Conservation (phyloP, 1,140 invertebrate genomes). For the Lordiphosa collinella region DNA sequence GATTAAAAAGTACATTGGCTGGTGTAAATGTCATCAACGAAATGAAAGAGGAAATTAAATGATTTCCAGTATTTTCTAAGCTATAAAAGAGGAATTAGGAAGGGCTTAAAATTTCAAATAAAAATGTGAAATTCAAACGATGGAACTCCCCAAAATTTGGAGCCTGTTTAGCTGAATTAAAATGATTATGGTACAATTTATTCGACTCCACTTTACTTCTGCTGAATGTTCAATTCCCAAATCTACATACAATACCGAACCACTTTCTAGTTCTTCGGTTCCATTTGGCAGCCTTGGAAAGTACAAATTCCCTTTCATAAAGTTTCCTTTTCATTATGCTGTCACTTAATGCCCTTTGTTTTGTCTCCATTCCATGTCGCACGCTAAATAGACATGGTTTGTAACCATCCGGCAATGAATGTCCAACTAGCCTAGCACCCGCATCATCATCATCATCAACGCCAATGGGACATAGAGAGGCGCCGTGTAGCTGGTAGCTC, state of each 20-base stretch:
- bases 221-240: no score
- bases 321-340: constrained; percentile 32
- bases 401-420: constrained; percentile 66
- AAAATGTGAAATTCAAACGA: no score
- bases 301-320: constrained; percentile 39
- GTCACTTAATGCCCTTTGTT: constrained; percentile 28
- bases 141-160: no score
- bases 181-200: no score
- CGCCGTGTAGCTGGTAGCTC: not conserved
- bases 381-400: constrained; percentile 44
- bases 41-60: constrained; percentile 18
- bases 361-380: constrained; percentile 23
- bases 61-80: constrained; percentile 2
- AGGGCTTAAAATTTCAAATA: no score
- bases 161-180: no score
- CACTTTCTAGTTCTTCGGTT: no score
- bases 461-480: not conserved
- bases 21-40: constrained; percentile 11
- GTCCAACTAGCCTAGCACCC: constrained; percentile 42
- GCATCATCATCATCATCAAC: constrained; percentile 4
- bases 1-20: constrained; percentile 39
- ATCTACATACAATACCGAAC: no score
- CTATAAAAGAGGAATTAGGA: no score
- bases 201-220: no score
- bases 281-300: no score